phyloP scores from a whole-genome alignment of 2,797 vertebrate genomes.

The Parauchenoglanis punctatus region DNA sequence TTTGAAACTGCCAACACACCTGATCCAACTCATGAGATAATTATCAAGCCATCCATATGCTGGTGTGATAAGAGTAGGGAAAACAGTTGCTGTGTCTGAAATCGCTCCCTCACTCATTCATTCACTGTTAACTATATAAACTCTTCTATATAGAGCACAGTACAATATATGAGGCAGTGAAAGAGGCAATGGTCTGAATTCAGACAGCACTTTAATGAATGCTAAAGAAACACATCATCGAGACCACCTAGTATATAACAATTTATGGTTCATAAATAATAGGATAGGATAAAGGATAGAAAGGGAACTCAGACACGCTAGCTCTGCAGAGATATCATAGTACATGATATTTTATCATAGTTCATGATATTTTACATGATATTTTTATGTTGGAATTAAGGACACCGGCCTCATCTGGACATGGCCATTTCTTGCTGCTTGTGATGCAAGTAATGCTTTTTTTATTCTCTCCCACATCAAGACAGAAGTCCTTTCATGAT shows the following conservation, averaged over 20 bases:
- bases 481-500: background rate
- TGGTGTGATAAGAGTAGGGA: background rate
- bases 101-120: background rate
- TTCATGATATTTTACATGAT: background rate
- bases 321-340: background rate
- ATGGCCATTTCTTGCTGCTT: background rate
- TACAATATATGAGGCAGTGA: background rate
- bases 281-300: background rate
- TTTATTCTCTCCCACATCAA: background rate
- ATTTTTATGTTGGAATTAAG: background rate
- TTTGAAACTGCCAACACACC: constrained; percentile 15
- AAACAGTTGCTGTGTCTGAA: background rate
- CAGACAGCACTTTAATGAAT: background rate
- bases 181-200: background rate
- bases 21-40: constrained; percentile 22
- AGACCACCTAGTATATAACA: background rate
- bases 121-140: background rate
- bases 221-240: constrained; percentile 1
- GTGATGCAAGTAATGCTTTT: background rate
- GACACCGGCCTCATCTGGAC: background rate
- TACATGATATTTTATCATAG: background rate
- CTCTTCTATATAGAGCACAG: background rate
- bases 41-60: constrained; percentile 15
- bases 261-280: background rate
- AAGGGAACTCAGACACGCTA: background rate